Evolutionary conservation across 2,888 invertebrate genomes (phyloP).

Genomic region (Caradrina clavipalpis): DNA sequence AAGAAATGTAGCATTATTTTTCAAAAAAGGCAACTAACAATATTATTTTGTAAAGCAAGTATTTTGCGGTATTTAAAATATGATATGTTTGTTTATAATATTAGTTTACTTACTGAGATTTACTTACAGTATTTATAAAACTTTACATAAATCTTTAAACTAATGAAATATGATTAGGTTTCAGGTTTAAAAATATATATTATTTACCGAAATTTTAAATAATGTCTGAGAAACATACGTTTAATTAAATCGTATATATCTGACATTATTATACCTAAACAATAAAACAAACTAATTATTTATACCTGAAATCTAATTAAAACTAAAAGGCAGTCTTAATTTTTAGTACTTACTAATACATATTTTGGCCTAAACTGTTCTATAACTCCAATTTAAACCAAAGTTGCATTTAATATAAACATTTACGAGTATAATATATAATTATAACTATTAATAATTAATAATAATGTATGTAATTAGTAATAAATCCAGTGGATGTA

Average conservation of each 20-base stretch:
- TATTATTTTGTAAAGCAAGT: conserved; percentile 20
- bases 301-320: conserved; percentile 7
- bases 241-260: neutral
- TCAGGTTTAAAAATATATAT: conserved; percentile 13
- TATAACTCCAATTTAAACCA: conserved; percentile 56
- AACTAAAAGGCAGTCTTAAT: conserved; percentile 5
- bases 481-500: conserved; percentile 42
- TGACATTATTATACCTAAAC: too few relatives aligned
- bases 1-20: conserved; percentile 4
- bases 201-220: neutral
- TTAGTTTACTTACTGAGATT: conserved; percentile 6
- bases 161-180: conserved; percentile 13
- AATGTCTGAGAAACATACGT: neutral
- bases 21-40: neutral
- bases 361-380: conserved; percentile 60
- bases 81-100: neutral
- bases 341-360: conserved; percentile 41
- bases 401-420: conserved; percentile 51
- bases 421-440: conserved; percentile 34
- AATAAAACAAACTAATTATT: neutral
- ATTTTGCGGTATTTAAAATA: conserved; percentile 31
- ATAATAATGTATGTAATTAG: conserved; percentile 26
- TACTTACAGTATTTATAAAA: conserved; percentile 32
- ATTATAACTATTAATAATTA: conserved; percentile 38
- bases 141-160: conserved; percentile 12